Evolutionary conservation across 2,888 invertebrate genomes (phyloP).

Genomic region (Amphiduros pacificus): DNA sequence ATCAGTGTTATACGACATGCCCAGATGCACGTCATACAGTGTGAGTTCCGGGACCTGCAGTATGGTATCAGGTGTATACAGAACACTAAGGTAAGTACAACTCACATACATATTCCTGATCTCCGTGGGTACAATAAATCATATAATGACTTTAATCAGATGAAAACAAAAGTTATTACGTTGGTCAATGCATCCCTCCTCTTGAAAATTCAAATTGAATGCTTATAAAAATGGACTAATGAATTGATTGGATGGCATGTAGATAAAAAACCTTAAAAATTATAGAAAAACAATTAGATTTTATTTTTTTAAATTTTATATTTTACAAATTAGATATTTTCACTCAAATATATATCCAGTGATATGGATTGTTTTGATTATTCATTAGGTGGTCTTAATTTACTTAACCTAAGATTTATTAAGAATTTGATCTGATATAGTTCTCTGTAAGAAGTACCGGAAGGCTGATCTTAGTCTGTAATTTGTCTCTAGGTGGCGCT

Average conservation of each 20-base stretch:
- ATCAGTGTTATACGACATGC: constrained; percentile 45
- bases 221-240: too few relatives aligned
- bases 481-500: constrained; percentile 35
- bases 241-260: too few relatives aligned
- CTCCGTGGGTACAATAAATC: background rate
- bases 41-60: constrained; percentile 48
- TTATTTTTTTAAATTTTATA: background rate
- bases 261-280: background rate
- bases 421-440: too few relatives aligned
- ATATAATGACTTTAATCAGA: background rate
- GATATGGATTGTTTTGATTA: too few relatives aligned
- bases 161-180: background rate
- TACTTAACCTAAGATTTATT: too few relatives aligned
- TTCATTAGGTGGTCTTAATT: too few relatives aligned
- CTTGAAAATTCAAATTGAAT: too few relatives aligned
- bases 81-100: constrained; percentile 41
- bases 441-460: too few relatives aligned
- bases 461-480: too few relatives aligned
- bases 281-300: background rate
- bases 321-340: background rate
- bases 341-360: background rate
- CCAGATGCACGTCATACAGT: constrained; percentile 42
- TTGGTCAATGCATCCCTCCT: background rate
- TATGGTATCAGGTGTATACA: constrained; percentile 52
- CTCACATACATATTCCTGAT: background rate